These are phyloP conservation scores for Macaria notata DNA, from an alignment of 2,888 invertebrate species.

Conservation along the genomic window DNA sequence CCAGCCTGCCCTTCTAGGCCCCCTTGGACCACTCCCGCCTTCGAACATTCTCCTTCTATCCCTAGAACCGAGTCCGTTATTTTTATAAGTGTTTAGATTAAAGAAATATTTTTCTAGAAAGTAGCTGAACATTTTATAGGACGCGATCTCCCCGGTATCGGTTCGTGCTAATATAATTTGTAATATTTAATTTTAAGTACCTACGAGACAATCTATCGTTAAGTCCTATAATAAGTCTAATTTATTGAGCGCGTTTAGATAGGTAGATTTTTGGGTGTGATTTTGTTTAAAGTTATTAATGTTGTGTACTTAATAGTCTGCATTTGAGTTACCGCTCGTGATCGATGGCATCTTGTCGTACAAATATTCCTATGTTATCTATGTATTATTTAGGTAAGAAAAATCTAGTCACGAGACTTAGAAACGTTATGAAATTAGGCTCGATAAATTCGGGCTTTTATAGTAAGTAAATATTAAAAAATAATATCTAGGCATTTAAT, in stretches of 20 bases:
- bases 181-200: conserved; percentile 49
- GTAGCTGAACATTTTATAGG: conserved; percentile 68
- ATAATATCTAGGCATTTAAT: conserved; percentile 68
- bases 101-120: conserved; percentile 76
- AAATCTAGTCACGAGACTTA: conserved; percentile 82
- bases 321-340: conserved; percentile 83
- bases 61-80: conserved; percentile 75
- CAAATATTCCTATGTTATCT: conserved; percentile 82
- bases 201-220: conserved; percentile 59
- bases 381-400: conserved; percentile 78
- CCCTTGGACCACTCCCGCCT: conserved; percentile 72
- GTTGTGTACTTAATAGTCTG: conserved; percentile 77
- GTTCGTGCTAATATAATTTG: conserved; percentile 58
- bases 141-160: conserved; percentile 79
- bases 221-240: conserved; percentile 69
- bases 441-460: conserved; percentile 72
- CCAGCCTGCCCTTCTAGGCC: conserved; percentile 94
- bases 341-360: conserved; percentile 82
- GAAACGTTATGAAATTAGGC: conserved; percentile 73
- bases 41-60: conserved; percentile 62
- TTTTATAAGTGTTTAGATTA: conserved; percentile 76
- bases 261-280: conserved; percentile 70
- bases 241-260: conserved; percentile 70
- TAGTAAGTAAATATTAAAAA: conserved; percentile 55
- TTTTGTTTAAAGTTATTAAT: conserved; percentile 70